A percentile compares a stretch with the other conserved stretches of the same genome.
phyloP scores from a whole-genome alignment of 2,797 vertebrate genomes.

The Sebastes nivosus region DNA sequence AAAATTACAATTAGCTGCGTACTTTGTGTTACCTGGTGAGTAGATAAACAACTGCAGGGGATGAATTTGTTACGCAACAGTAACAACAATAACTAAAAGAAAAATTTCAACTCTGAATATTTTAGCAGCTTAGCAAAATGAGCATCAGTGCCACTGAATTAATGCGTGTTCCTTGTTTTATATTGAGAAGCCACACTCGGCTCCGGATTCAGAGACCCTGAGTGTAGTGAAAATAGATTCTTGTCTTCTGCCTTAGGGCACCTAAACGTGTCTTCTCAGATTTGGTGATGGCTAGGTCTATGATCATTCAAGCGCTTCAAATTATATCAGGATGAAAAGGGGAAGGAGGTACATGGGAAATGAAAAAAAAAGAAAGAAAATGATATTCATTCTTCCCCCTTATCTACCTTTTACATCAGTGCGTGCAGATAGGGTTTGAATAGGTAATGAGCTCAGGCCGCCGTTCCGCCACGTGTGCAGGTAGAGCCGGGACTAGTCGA shows the following conservation, averaged over 20 bases:
- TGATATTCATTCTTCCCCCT: constrained; percentile 76
- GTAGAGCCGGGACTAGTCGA: constrained; percentile 26
- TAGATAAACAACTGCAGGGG: constrained; percentile 72
- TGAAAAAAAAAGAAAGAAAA: constrained; percentile 69
- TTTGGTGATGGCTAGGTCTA: constrained; percentile 78
- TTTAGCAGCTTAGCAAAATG: constrained; percentile 66
- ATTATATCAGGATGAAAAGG: constrained; percentile 81
- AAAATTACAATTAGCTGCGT: constrained; percentile 64
- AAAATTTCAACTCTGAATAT: constrained; percentile 60
- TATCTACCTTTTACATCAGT: constrained; percentile 80
- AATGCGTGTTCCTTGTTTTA: constrained; percentile 61
- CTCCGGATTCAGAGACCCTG: constrained; percentile 60
- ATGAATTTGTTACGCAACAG: constrained; percentile 67
- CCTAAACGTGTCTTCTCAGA: constrained; percentile 80
- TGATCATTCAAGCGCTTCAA: constrained; percentile 81
- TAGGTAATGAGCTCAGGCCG: constrained; percentile 62
- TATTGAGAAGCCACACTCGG: constrained; percentile 51
- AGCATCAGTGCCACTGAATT: constrained; percentile 56
- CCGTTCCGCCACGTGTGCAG: constrained; percentile 34
- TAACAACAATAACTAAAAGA: constrained; percentile 33
- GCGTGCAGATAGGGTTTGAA: constrained; percentile 67
- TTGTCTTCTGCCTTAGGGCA: constrained; percentile 74
- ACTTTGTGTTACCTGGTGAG: constrained; percentile 68
- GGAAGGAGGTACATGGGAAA: constrained; percentile 75
- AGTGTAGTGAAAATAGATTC: constrained; percentile 79